phyloP scores from a whole-genome alignment of 2,888 invertebrate genomes.

The Euphydryas editha region DNA sequence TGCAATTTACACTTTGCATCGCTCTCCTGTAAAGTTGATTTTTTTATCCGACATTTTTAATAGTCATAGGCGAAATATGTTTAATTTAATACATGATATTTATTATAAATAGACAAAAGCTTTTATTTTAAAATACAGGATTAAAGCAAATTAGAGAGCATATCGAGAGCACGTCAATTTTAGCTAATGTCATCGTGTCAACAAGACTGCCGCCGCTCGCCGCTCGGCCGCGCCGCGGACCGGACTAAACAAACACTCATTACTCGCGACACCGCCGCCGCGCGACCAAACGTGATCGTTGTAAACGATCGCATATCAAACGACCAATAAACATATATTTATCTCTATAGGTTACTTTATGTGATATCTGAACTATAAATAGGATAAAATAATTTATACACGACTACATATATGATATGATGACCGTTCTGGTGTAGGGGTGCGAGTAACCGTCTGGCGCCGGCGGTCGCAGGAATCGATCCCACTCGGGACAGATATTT shows the following conservation, averaged over 20 bases:
- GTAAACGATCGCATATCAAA: slow-evolving; percentile 34
- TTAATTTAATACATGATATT: too few relatives aligned
- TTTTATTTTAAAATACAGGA: not conserved
- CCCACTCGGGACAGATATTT: too few relatives aligned
- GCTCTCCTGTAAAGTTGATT: too few relatives aligned
- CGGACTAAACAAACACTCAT: slow-evolving; percentile 77
- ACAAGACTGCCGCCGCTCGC: slow-evolving; percentile 52
- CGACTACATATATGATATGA: too few relatives aligned
- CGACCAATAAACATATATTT: slow-evolving; percentile 30
- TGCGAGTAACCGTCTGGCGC: too few relatives aligned
- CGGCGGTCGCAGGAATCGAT: too few relatives aligned
- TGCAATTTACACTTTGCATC: too few relatives aligned
- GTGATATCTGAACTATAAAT: slow-evolving; percentile 17
- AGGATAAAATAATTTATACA: not conserved
- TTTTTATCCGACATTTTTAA: too few relatives aligned
- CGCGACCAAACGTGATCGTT: slow-evolving; percentile 47
- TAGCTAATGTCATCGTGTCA: slow-evolving; percentile 67
- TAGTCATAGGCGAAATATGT: too few relatives aligned
- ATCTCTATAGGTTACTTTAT: slow-evolving; percentile 23
- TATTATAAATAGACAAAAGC: too few relatives aligned
- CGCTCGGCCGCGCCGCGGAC: slow-evolving; percentile 53
- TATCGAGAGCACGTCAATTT: slow-evolving; percentile 53
- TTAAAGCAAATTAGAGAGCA: slow-evolving; percentile 46
- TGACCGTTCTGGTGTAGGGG: too few relatives aligned
- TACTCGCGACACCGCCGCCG: slow-evolving; percentile 50